These are phyloP conservation scores for Drosophila hydei DNA, from an alignment of 1,140 invertebrate genomes.

Conservation along the genomic window DNA sequence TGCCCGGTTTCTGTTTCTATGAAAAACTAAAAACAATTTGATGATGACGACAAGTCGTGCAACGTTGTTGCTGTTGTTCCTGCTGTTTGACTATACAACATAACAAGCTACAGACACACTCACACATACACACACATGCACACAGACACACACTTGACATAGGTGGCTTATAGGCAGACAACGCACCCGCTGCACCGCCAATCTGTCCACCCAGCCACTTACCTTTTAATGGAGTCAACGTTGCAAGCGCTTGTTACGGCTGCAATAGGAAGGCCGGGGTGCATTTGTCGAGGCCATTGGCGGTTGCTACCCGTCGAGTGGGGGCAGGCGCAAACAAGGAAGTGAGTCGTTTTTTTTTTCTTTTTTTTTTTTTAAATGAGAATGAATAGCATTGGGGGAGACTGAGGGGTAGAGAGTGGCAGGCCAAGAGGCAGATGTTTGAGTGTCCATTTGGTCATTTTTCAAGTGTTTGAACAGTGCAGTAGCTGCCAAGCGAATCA, in stretches of 20 bases:
- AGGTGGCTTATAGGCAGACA: conserved; percentile 47
- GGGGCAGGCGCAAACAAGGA: conserved; percentile 70
- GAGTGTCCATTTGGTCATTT: conserved; percentile 45
- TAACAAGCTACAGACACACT: conserved; percentile 54
- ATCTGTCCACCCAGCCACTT: background rate
- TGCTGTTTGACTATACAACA: conserved; percentile 51
- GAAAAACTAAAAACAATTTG: conserved; percentile 5
- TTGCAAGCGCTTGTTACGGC: conserved; percentile 28
- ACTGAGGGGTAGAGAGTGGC: background rate
- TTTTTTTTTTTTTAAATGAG: conserved; percentile 1
- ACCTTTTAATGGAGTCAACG: conserved; percentile 26
- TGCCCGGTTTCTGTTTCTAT: background rate
- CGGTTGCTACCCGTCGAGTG: background rate
- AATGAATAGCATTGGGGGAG: background rate
- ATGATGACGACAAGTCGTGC: conserved; percentile 22
- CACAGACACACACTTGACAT: conserved; percentile 11
- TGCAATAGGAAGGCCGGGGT: conserved; percentile 62
- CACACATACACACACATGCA: conserved; percentile 6
- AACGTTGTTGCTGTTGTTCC: conserved; percentile 22
- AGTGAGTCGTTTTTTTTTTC: conserved; percentile 44
- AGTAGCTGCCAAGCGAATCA: background rate
- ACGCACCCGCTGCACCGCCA: background rate
- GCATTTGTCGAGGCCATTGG: conserved; percentile 58
- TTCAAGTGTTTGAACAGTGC: conserved; percentile 51
- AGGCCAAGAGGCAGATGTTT: conserved; percentile 3